Evolutionary conservation across 2,113 vertebrate species (phyloP).

Genomic region (Felis chaus): DNA sequence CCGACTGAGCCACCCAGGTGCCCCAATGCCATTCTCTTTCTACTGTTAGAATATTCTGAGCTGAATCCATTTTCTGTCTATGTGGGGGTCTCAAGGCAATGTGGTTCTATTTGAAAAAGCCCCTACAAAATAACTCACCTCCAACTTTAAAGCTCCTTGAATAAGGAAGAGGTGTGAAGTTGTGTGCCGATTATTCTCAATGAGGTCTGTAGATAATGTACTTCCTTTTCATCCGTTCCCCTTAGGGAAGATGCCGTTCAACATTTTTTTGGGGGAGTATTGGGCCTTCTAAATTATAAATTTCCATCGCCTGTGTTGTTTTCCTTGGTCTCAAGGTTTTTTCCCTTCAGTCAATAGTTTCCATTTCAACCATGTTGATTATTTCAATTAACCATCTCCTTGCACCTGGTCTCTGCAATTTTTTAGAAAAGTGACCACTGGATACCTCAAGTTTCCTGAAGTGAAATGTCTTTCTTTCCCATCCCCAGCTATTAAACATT

Average conservation of each 20-base stretch:
- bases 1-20: no score
- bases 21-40: neutral
- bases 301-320: neutral
- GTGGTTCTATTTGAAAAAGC: neutral
- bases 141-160: neutral
- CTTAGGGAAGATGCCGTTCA: slow-evolving; percentile 38
- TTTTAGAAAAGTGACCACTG: slow-evolving; percentile 18
- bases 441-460: neutral
- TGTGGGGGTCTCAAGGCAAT: neutral
- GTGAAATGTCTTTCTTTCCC: neutral
- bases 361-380: slow-evolving; percentile 49
- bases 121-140: neutral
- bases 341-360: slow-evolving; percentile 51
- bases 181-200: neutral
- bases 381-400: slow-evolving; percentile 1
- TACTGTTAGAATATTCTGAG: neutral
- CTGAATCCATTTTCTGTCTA: neutral
- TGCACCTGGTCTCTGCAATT: neutral
- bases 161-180: neutral
- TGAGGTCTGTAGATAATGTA: neutral
- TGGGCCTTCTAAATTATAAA: slow-evolving; percentile 44
- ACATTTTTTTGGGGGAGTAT: neutral
- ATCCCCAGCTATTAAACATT: slow-evolving; percentile 9
- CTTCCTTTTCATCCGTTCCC: slow-evolving; percentile 15
- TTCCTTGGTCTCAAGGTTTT: neutral